phyloP scores from a whole-genome alignment of 2,113 vertebrate species.

The Oriolus oriolus region DNA sequence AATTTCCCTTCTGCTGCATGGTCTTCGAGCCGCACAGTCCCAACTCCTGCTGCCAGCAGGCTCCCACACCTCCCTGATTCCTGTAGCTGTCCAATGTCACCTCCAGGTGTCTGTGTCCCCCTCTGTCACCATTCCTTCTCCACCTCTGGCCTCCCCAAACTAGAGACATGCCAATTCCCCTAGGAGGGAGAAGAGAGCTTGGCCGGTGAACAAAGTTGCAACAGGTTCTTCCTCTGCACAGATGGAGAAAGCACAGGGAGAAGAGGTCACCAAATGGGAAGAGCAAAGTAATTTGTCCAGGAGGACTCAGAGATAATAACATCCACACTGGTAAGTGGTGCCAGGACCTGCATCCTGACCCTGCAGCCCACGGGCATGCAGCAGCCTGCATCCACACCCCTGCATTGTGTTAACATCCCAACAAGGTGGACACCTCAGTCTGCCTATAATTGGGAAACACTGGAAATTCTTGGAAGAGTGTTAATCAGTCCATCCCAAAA shows the following conservation, averaged over 20 bases:
- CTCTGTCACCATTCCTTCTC: conserved; percentile 25
- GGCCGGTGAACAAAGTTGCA: not conserved
- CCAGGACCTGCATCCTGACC: not conserved
- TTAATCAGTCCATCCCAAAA: not conserved
- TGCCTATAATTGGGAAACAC: not conserved
- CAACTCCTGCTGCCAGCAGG: conserved; percentile 26
- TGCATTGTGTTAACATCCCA: not conserved
- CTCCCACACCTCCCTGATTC: conserved; percentile 47
- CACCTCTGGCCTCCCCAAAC: not conserved
- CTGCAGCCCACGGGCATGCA: not conserved
- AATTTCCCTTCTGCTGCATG: conserved; percentile 24
- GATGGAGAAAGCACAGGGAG: not conserved
- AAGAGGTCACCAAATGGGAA: not conserved
- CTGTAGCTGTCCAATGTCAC: conserved; percentile 40
- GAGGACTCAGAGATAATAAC: not conserved
- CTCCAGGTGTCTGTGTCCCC: not conserved
- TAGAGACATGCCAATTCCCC: not conserved
- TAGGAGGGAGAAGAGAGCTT: not conserved
- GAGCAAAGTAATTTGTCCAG: not conserved
- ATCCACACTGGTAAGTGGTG: not conserved
- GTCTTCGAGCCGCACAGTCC: not conserved
- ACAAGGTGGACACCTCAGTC: not conserved
- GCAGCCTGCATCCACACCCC: not conserved
- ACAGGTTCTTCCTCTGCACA: not conserved
- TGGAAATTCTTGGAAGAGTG: not conserved